Evolutionary conservation across 92 coral and sea anemone species (phyloP), one percentile per base, ranked within the genome.

Genomic region (Porites lobata): DNA sequence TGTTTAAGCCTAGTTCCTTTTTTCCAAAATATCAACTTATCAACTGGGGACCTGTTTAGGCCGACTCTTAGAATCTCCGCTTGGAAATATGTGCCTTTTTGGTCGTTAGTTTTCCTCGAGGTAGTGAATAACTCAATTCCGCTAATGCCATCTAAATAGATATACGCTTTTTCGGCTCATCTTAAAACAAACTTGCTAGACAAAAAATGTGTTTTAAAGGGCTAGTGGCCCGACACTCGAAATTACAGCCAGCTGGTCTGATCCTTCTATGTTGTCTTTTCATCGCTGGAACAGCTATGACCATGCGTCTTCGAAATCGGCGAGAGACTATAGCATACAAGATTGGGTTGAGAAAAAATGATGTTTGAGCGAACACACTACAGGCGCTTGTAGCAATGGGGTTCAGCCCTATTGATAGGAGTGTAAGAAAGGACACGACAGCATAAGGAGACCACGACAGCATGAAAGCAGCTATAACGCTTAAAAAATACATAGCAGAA

Each of bases 261-360:
- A 65, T 9, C 26, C 69, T 21, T 65, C 61, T 8, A 18, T 78
- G 62, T 38, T 17, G 26, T 64, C 26, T 62, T 14, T 9, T 58
- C 18, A 78, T 18, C 18, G 47, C 47, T 38, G 83, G 83, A 61
- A 62, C 59, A 1, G 51, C 19, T 2, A 29, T n/a, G 18, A 62
- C 19, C 6, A 78, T 43, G 1, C 72, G 57, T 11, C 83, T 67
- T 43, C 83, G 70, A 51, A 79, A 64, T 47, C 21, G 63, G 43
- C 72, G 32, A 10, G 65, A 10, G 18, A 61, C 6, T 62, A 79
- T 62, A 0, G 72, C 83, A 47, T 79, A 79, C 18, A 79, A 18
- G 9, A 79, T 43, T 50, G 83, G 83, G 19, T 79, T 65, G 4
- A 79, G 83, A 38, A 79, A 65, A 10, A 79, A 38, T n/a, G 83